These are phyloP conservation scores for Odontothrips loti DNA, from an alignment of 2,888 invertebrate species.

Conservation along the genomic window DNA sequence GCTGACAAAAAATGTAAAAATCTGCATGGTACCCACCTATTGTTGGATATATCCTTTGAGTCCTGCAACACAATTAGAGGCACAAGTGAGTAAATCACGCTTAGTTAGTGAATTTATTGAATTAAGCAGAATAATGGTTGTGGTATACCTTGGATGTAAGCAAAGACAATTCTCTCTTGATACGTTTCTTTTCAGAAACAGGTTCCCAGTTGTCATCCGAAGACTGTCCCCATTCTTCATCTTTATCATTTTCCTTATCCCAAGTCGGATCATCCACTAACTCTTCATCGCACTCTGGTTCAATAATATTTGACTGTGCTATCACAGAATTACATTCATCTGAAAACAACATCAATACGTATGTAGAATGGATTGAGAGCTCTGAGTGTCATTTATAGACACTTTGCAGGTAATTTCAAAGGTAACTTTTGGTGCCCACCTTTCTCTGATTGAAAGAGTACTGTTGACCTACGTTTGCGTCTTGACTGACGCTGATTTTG, in stretches of 20 bases:
- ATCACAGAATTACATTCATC: neutral
- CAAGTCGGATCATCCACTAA: neutral
- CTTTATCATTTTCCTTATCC: neutral
- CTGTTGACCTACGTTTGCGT: too few relatives aligned
- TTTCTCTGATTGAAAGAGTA: too few relatives aligned
- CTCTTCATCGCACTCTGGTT: neutral
- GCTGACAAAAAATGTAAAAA: neutral
- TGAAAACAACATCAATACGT: neutral
- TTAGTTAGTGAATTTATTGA: neutral
- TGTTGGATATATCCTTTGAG: neutral
- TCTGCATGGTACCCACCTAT: too few relatives aligned
- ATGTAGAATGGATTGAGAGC: too few relatives aligned
- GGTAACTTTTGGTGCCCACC: too few relatives aligned
- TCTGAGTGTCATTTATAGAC: too few relatives aligned
- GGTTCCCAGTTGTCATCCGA: neutral
- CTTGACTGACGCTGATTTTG: too few relatives aligned
- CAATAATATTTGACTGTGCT: neutral
- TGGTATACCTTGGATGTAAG: neutral
- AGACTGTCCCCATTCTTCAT: neutral
- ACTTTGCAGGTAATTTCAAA: too few relatives aligned
- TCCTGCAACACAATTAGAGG: neutral
- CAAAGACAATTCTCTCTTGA: neutral
- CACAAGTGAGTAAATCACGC: neutral
- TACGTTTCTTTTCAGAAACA: neutral
- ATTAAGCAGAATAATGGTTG: too few relatives aligned